Evolutionary conservation across 2,888 invertebrate genomes (phyloP), one percentile per base, ranked within the genome.

Genomic region (Melieria picta): DNA sequence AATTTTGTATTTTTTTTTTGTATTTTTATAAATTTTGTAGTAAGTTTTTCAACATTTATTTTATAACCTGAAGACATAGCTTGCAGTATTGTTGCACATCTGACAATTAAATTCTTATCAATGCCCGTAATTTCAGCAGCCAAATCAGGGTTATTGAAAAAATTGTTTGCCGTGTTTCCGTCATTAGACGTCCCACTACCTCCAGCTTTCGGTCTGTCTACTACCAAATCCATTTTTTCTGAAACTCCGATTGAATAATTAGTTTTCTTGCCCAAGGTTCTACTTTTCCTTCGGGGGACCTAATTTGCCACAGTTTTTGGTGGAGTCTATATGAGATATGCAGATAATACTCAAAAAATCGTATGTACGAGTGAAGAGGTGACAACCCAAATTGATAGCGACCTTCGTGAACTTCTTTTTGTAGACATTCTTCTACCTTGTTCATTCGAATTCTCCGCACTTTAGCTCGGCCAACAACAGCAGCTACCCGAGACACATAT

Each of bases 91-190:
- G 64, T 71, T 65, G 70, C 43, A 67, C 47, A 70, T 72, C 71
- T 66, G 7, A 61, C 45, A 67, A 73, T 75, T n/a, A 74, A 55
- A 11, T 58, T 13, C 58, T 75, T 71, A 55, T 73, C 72, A 69
- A 77, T 52, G 52, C 72, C 73, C n/a, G 72, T 76, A 64, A 77
- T 75, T n/a, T 74, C 64, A 60, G 75, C 73, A 73, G 72, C 65
- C 50, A 72, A 52, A 46, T 58, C 69, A 65, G 65, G 63, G 60
- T 76, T 66, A 52, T n/a, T 65, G 45, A 74, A 73, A 71, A 72
- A 71, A 48, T 71, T 55, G 67, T 69, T 72, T 9, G 72, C 72
- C 47, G 71, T 73, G 58, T 75, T 77, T 52, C 74, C 74, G 72
- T 75, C 75, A 62, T 74, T 76, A 4, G 67, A 73, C 42, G 69